A percentile compares a stretch with the other conserved stretches of the same genome.
Evolutionary conservation across 2,113 vertebrate species (phyloP).

Genomic region (Cyanistes caeruleus): DNA sequence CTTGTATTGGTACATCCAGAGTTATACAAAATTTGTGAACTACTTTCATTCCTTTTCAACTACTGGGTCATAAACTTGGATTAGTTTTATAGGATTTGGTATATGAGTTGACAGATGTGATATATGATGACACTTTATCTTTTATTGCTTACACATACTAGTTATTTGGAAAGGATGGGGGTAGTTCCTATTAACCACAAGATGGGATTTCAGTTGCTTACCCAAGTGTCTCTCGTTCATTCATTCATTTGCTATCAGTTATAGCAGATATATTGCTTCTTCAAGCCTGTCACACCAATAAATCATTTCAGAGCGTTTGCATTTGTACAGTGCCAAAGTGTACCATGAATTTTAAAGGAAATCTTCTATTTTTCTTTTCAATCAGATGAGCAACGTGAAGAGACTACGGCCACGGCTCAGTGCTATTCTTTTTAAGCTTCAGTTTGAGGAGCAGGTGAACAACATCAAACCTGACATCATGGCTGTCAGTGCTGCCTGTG

Average conservation of each 20-base stretch:
- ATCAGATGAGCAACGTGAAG: constrained; percentile 95
- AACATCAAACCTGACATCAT: constrained; percentile 94
- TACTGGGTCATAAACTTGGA: constrained; percentile 50
- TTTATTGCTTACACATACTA: constrained; percentile 64
- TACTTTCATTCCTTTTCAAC: constrained; percentile 52
- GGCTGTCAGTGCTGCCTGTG: constrained; percentile 91
- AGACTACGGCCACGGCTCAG: constrained; percentile 89
- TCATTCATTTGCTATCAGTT: constrained; percentile 70
- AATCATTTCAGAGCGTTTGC: constrained; percentile 72
- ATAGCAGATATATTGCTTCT: constrained; percentile 74
- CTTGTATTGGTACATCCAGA: constrained; percentile 11
- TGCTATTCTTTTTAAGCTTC: constrained; percentile 95
- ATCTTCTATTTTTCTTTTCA: constrained; percentile 74
- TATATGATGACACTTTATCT: constrained; percentile 64
- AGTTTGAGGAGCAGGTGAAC: constrained; percentile 96
- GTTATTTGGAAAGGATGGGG: constrained; percentile 51
- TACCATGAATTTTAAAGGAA: constrained; percentile 78
- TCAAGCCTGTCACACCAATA: constrained; percentile 75
- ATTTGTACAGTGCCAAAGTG: constrained; percentile 61
- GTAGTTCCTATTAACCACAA: constrained; percentile 47
- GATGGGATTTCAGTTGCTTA: constrained; percentile 62
- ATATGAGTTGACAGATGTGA: constrained; percentile 59
- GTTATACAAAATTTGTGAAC: constrained; percentile 30
- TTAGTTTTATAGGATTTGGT: constrained; percentile 59
- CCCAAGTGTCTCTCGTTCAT: constrained; percentile 59